Evolutionary conservation across 2,888 invertebrate genomes (phyloP), one percentile per base, ranked within the genome.

Genomic region (Strigamia transsilvanica): DNA sequence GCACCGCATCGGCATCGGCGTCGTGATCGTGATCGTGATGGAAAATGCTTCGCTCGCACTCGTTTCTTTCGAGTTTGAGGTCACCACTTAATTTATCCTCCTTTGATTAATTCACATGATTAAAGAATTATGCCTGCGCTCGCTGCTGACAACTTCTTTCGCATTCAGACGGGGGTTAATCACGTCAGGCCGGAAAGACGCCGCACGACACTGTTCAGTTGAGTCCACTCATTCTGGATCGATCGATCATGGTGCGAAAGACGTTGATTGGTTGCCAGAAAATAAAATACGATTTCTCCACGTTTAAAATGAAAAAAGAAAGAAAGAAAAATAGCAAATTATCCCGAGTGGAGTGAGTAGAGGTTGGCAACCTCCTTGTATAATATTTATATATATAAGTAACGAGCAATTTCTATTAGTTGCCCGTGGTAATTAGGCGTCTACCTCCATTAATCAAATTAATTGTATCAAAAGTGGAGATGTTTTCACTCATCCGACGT

Each of bases 351-450:
- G 61, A 66, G 18, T 66, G 61, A 18, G 61, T 12, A 23, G 61
- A 66, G 23, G 61, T 66, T 66, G 61, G 61, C 61, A 66, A 23
- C 18, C 61, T 66, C 21, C 61, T 66, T 66, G 61, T 66, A 66
- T 66, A 66, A 66, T 38, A 10, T 38, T 5, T 38, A 66, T 38
- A 10, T 38, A 38, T 38, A 38, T 66, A 66, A 66, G 61, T 66
- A 66, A 66, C 61, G 61, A 66, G 61, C 61, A 66, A 66, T 66
- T 66, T 66, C 61, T 66, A 66, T 66, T 66, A 66, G 61, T 66
- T 66, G 61, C 61, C 18, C 18, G 61, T 66, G 61, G 61, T 66
- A 66, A 66, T 66, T 66, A 66, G 61, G 61, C 61, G 61, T 23
- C 61, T 66, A 66, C 21, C 61, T 5, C 61, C 61, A 66, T 66